Percentiles rank a stretch among this genome's conserved stretches.
Evolutionary conservation across 2,888 invertebrate species (phyloP).

Genomic region (Unio delphinus): DNA sequence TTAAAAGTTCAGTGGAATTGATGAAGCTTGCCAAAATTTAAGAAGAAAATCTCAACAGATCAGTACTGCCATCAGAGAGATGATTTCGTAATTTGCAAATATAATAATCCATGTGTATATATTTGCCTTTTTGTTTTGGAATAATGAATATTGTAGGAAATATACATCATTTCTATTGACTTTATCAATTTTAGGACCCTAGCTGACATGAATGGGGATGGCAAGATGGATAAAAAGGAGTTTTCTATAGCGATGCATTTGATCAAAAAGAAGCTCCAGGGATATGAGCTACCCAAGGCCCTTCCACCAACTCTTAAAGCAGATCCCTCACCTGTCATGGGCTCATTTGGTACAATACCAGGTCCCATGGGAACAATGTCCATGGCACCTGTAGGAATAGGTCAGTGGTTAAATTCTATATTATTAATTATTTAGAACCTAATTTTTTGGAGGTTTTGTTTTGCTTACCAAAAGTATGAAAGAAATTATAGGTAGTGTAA

Average conservation of each 20-base stretch:
- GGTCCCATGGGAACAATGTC: constrained; percentile 35
- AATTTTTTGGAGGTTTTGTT: no score
- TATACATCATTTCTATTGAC: neutral
- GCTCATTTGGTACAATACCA: constrained; percentile 53
- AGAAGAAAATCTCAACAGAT: no score
- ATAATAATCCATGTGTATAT: neutral
- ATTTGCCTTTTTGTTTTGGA: neutral
- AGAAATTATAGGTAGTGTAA: no score
- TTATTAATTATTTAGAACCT: no score
- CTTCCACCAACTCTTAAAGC: constrained; percentile 80
- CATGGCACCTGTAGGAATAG: constrained; percentile 28
- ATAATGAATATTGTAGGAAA: neutral
- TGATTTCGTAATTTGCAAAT: no score
- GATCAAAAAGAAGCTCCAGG: constrained; percentile 85
- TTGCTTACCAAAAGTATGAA: no score
- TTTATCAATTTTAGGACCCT: constrained; percentile 57
- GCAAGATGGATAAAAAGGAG: constrained; percentile 71
- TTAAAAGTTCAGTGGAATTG: no score
- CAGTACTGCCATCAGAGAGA: no score
- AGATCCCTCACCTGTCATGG: constrained; percentile 61
- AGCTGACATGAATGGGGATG: constrained; percentile 71
- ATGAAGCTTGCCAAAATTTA: no score
- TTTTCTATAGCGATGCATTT: constrained; percentile 72
- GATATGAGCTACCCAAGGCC: constrained; percentile 89
- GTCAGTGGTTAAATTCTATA: neutral